Percentiles rank a stretch among this genome's conserved stretches.
These are phyloP conservation scores for Trissoscelio sp. DNA, from an alignment of 2,888 invertebrate genomes.

Conservation along the genomic window DNA sequence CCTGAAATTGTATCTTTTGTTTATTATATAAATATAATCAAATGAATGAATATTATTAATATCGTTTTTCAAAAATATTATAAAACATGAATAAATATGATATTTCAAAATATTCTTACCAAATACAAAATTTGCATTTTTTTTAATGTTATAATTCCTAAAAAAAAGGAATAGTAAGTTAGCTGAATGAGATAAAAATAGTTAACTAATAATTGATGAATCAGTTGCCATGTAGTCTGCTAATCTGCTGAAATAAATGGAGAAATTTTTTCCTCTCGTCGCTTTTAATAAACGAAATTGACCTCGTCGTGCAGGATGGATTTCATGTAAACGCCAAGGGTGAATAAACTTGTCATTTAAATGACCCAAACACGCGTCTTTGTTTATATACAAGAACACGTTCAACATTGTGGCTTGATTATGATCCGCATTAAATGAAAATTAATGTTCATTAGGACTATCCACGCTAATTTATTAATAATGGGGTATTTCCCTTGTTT, in stretches of 20 bases:
- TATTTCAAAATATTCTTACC: too few species aligned
- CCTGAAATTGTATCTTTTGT: too few species aligned
- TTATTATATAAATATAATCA: too few species aligned
- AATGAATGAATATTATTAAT: too few species aligned
- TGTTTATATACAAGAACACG: not conserved
- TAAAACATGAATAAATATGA: too few species aligned
- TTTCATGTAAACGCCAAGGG: constrained; percentile 33
- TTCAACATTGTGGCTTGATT: not conserved
- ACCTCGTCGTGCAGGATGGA: constrained; percentile 17
- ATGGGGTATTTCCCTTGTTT: too few species aligned
- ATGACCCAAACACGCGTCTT: constrained; percentile 21
- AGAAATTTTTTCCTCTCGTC: not conserved
- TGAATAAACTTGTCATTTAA: constrained; percentile 49
- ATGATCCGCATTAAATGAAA: not conserved
- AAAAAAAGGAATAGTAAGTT: too few species aligned
- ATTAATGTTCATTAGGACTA: not conserved
- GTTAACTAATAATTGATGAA: constrained; percentile 44
- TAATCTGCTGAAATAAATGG: constrained; percentile 2
- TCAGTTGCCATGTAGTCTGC: not conserved
- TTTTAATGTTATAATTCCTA: too few species aligned
- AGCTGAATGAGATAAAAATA: too few species aligned
- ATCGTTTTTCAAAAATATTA: too few species aligned
- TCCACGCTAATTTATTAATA: constrained; percentile 6
- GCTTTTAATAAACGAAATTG: constrained; percentile 51
- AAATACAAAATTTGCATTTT: too few species aligned